Base-by-base conservation (phyloP, 1,140 invertebrate species). In the Aricia agestis region DNA sequence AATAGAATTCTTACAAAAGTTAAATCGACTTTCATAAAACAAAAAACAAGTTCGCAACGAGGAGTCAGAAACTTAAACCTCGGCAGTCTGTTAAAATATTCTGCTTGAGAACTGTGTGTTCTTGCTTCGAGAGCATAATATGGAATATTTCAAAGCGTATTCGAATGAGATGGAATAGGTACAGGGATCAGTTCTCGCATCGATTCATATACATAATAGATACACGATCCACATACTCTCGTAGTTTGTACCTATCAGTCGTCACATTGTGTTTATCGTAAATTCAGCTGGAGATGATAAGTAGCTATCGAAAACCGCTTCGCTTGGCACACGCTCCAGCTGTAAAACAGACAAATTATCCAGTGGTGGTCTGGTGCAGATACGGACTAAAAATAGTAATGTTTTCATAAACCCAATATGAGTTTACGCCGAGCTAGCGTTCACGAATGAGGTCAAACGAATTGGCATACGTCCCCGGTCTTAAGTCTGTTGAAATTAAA, bases 351-450 rank as follows among this genome's bases (percentile, higher is more conserved):
- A 86, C 81, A 87, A 84, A 87, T 84, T 88, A 86, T 84, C 82
- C 78, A 79, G 78, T 79, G 82, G 81, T 81, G 74, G 79, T 86
- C 81, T 84, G 84, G 63, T 83, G 82, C 69, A 72, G 80, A 83
- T 83, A 82, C 74, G 72, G 66, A 78, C 83, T 91, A 87, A 85
- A 91, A 89, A 90, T 91, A 91, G 86, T 70, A 78, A 76, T 88
- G 88, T 90, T 89, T 89, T 88, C 84, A 86, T 89, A 89, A 86
- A 80, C 76, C 80, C 85, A 82, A 89, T 89, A 89, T 87, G 85
- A 87, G 82, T 88, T 90, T 87, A 87, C 86, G 81, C 84, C 87
- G 84, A 86, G 82, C 84, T 84, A 83, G 82, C 77, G 67, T 77
- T 85, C 81, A 73, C 80, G 83, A 91, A 91, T 89, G 87, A 85